Percentiles rank a stretch among this genome's conserved stretches.
phyloP scores from a whole-genome alignment of 2,113 vertebrate genomes.

The Rhynchomys soricoides region DNA sequence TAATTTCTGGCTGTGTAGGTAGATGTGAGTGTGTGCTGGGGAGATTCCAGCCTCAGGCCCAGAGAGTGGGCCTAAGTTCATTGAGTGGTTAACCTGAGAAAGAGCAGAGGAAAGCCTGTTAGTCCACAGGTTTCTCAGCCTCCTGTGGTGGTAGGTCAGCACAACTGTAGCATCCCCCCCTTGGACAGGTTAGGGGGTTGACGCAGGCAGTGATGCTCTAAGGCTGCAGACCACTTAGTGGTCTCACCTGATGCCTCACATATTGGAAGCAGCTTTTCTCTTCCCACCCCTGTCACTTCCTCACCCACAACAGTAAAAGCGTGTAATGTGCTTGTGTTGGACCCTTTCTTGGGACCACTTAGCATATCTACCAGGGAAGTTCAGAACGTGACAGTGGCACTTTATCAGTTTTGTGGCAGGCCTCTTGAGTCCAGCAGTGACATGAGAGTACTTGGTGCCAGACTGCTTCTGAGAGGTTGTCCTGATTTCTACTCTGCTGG shows the following conservation, averaged over 20 bases:
- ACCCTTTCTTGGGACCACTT: slow-evolving; percentile 27
- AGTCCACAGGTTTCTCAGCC: slow-evolving; percentile 24
- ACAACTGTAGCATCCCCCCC: neutral
- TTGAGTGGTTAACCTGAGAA: neutral
- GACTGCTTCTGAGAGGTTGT: neutral
- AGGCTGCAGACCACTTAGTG: neutral
- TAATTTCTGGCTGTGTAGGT: slow-evolving; percentile 7
- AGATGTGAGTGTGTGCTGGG: neutral
- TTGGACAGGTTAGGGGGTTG: neutral
- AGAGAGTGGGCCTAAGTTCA: slow-evolving; percentile 6
- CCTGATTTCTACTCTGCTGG: neutral
- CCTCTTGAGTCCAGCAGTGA: slow-evolving; percentile 1
- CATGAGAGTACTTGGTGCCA: neutral
- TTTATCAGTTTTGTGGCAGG: neutral
- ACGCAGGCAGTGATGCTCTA: neutral
- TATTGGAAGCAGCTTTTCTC: neutral
- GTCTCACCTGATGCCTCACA: neutral
- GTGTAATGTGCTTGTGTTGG: neutral
- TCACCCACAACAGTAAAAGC: neutral
- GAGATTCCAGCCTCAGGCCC: slow-evolving; percentile 4
- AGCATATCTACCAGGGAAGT: neutral
- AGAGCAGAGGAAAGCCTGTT: neutral
- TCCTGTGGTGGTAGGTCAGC: neutral
- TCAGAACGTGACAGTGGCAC: neutral
- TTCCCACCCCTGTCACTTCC: neutral